Percentiles rank a stretch among this genome's conserved stretches.
phyloP scores from a whole-genome alignment of 2,113 vertebrate species.

The Saguinus midas region DNA sequence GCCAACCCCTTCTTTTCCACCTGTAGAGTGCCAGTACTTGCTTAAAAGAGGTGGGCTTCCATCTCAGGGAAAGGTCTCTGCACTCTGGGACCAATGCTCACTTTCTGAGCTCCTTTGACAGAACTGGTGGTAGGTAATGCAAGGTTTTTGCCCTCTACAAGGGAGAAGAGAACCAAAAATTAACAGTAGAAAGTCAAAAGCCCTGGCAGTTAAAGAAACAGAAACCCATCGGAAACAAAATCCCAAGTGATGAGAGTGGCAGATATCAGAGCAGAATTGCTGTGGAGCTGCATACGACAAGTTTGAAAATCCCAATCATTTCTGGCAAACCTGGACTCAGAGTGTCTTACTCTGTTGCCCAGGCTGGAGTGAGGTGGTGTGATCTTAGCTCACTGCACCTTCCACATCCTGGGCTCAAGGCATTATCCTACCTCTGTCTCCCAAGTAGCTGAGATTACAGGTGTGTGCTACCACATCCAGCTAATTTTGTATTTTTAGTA shows the following conservation, averaged over 20 bases:
- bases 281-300: not conserved
- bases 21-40: not conserved
- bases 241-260: not conserved
- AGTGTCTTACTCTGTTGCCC: not conserved
- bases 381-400: too few relatives aligned
- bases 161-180: not conserved
- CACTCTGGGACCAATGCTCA: not conserved
- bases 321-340: not conserved
- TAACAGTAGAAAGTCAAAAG: not conserved
- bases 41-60: not conserved
- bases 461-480: too few relatives aligned
- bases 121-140: not conserved
- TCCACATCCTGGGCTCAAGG: too few relatives aligned
- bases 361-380: too few relatives aligned
- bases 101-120: not conserved
- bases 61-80: not conserved
- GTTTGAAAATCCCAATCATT: not conserved
- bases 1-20: not conserved
- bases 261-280: not conserved
- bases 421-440: too few relatives aligned
- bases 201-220: not conserved
- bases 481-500: too few relatives aligned
- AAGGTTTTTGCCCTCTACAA: not conserved
- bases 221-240: not conserved
- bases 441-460: too few relatives aligned